These are phyloP conservation scores for Cervus canadensis DNA, from an alignment of 2,113 vertebrate species.

Conservation along the genomic window DNA sequence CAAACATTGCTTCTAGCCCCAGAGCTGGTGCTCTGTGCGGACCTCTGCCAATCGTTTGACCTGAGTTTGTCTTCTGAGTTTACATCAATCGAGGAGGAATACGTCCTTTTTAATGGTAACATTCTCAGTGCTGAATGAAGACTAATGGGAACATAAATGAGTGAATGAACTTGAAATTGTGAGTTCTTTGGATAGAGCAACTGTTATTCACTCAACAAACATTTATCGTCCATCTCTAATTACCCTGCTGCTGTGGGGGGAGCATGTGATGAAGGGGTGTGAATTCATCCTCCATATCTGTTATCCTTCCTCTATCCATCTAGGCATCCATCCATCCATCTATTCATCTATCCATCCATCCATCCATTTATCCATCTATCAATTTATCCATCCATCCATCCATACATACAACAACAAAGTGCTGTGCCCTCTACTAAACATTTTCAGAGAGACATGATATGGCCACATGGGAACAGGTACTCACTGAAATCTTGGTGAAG, in stretches of 20 bases:
- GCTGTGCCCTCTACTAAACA: background rate
- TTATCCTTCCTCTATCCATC: background rate
- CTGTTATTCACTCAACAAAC: background rate
- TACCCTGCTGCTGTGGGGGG: background rate
- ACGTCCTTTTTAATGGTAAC: background rate
- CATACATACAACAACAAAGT: background rate
- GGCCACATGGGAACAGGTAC: slow-evolving; percentile 34
- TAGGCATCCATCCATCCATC: background rate
- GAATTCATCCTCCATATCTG: background rate
- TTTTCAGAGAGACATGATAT: background rate
- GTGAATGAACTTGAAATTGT: background rate
- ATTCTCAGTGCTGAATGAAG: background rate
- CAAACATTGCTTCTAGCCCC: background rate
- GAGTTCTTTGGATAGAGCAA: background rate
- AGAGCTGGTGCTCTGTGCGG: background rate
- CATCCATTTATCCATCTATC: too few relatives aligned
- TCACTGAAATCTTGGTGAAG: slow-evolving; percentile 94
- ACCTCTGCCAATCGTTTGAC: background rate
- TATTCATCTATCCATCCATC: background rate
- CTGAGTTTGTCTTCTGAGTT: background rate
- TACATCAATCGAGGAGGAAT: background rate
- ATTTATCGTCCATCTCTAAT: background rate
- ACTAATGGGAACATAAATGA: background rate
- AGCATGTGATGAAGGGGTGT: background rate
- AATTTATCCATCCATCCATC: too few relatives aligned